These are phyloP conservation scores for Hirudo medicinalis DNA, from an alignment of 1,140 invertebrate genomes.

Conservation along the genomic window DNA sequence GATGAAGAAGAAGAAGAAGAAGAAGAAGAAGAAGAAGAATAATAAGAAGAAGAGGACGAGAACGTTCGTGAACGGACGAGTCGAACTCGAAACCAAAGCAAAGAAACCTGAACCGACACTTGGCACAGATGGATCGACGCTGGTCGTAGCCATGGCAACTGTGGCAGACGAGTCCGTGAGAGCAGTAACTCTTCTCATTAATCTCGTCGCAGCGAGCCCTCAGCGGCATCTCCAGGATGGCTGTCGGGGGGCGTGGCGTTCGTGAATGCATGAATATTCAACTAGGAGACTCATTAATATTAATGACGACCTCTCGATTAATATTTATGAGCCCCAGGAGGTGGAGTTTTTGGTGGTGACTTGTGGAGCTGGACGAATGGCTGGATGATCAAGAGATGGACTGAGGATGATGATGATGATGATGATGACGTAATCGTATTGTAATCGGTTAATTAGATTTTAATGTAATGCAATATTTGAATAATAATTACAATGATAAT, in stretches of 20 bases:
- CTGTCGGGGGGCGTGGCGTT: constrained; percentile 5
- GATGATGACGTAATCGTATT: too few species aligned
- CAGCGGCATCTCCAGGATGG: constrained; percentile 13
- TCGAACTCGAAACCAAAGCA: too few species aligned
- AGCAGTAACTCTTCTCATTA: constrained; percentile 19
- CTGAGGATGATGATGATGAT: neutral
- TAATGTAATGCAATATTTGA: too few species aligned
- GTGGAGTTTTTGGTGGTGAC: neutral
- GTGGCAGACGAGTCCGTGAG: constrained; percentile 20
- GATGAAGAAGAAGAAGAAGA: neutral
- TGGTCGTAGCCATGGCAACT: neutral
- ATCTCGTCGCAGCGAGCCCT: constrained; percentile 19
- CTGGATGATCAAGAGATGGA: neutral
- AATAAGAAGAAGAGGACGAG: neutral
- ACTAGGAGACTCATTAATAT: neutral
- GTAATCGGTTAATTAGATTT: too few species aligned
- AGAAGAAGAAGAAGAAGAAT: neutral
- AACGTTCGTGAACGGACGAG: neutral
- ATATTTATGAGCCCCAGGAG: neutral
- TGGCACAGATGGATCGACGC: neutral
- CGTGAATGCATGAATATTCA: constrained; percentile 2
- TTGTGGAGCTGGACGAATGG: neutral
- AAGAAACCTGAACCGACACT: constrained; percentile 5
- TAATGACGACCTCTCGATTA: neutral
- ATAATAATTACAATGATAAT: too few species aligned